Evolutionary conservation across 23 tunicate genomes (phyloP).

Genomic region (Trididemnum miniatum): DNA sequence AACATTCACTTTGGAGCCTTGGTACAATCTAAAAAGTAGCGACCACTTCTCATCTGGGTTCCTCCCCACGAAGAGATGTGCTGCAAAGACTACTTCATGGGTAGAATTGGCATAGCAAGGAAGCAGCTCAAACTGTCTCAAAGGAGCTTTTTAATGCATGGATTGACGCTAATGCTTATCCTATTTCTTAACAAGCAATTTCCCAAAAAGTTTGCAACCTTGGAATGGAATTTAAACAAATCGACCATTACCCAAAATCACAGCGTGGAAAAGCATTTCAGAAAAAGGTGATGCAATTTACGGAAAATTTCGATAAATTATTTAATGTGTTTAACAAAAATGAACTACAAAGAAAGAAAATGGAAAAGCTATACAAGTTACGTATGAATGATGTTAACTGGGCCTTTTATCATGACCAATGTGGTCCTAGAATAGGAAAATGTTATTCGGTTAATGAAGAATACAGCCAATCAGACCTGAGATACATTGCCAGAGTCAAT

Average conservation of each 20-base stretch:
- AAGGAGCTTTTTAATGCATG: conserved; percentile 13
- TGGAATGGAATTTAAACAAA: background rate
- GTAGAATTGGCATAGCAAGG: conserved; percentile 12
- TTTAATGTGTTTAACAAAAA: conserved; percentile 7
- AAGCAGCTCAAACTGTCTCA: background rate
- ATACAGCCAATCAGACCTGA: conserved; percentile 4
- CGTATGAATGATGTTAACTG: conserved; percentile 4
- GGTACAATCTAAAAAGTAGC: conserved; percentile 11
- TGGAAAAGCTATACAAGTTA: background rate
- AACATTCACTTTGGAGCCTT: conserved; percentile 23
- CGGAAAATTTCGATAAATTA: background rate
- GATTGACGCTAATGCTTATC: conserved; percentile 14
- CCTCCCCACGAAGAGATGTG: conserved; percentile 42
- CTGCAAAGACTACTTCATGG: conserved; percentile 18
- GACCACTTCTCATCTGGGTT: conserved; percentile 26
- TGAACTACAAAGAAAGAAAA: conserved; percentile 7
- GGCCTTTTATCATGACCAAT: conserved; percentile 9
- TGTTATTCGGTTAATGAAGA: conserved; percentile 1
- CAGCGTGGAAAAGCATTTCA: conserved; percentile 9
- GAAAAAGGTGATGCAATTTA: background rate
- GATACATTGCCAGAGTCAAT: conserved; percentile 1
- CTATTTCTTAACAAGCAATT: background rate
- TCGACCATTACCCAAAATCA: conserved; percentile 1
- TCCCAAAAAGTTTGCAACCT: background rate
- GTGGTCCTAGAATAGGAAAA: background rate